Percentiles rank a stretch among this genome's conserved stretches.
These are phyloP conservation scores for Baryphthengus martii DNA, from an alignment of 2,113 vertebrate species.

Conservation along the genomic window DNA sequence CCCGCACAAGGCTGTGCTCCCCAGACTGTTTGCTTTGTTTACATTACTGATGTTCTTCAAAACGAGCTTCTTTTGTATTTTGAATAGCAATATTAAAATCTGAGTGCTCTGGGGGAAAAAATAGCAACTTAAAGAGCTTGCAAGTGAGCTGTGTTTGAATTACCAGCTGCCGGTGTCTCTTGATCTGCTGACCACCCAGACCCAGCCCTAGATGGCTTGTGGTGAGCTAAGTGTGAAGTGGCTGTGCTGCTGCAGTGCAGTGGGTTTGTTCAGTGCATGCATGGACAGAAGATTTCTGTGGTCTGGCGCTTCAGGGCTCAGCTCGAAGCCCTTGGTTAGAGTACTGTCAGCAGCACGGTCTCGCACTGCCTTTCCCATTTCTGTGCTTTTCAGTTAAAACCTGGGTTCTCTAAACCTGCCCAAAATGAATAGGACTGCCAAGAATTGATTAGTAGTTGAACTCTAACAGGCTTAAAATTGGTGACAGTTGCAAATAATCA, in stretches of 20 bases:
- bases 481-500: background rate
- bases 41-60: background rate
- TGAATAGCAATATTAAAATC: background rate
- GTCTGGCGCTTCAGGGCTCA: background rate
- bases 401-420: background rate
- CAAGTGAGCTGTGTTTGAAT: background rate
- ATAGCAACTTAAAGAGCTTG: background rate
- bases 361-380: background rate
- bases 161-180: background rate
- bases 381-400: background rate
- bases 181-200: background rate
- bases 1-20: background rate
- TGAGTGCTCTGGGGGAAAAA: too few relatives aligned
- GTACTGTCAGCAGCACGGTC: background rate
- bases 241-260: background rate
- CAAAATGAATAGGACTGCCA: background rate
- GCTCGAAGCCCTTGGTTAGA: background rate
- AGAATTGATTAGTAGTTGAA: background rate
- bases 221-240: background rate
- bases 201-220: background rate
- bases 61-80: background rate
- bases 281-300: background rate
- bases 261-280: rapidly evolving
- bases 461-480: background rate
- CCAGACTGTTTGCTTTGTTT: background rate